These are phyloP conservation scores for Talpa occidentalis DNA, from an alignment of 2,113 vertebrate species.

Conservation along the genomic window DNA sequence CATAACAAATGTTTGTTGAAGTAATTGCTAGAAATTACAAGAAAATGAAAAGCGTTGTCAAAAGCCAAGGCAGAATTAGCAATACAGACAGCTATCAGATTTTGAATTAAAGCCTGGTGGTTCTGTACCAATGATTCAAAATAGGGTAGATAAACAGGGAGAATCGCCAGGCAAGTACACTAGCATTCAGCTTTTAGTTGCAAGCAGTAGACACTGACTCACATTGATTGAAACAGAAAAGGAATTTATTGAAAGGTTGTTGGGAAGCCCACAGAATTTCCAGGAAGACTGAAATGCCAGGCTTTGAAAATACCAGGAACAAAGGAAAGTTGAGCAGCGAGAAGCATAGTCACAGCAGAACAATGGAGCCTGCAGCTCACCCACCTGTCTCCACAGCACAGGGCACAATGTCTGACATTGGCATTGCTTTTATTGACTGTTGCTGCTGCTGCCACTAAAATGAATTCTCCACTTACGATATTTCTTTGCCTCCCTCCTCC, in stretches of 20 bases:
- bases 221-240: constrained; percentile 7
- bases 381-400: neutral
- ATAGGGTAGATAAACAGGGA: neutral
- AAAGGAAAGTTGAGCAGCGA: neutral
- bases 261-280: constrained; percentile 22
- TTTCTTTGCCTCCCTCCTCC: neutral
- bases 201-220: neutral
- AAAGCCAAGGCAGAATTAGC: constrained; percentile 8
- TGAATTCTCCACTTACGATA: neutral
- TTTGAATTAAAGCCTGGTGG: constrained; percentile 6
- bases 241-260: constrained; percentile 23
- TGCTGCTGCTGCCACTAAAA: neutral
- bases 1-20: neutral
- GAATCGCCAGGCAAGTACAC: neutral
- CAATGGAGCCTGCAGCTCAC: neutral
- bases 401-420: fast-evolving
- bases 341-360: neutral
- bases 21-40: constrained; percentile 36
- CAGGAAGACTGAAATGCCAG: constrained; percentile 22
- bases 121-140: neutral
- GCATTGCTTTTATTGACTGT: neutral
- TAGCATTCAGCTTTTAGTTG: neutral
- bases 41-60: neutral
- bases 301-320: constrained; percentile 36
- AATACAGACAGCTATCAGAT: neutral